phyloP scores from a whole-genome alignment of 2,797 vertebrate species.

The Luscinia luscinia region DNA sequence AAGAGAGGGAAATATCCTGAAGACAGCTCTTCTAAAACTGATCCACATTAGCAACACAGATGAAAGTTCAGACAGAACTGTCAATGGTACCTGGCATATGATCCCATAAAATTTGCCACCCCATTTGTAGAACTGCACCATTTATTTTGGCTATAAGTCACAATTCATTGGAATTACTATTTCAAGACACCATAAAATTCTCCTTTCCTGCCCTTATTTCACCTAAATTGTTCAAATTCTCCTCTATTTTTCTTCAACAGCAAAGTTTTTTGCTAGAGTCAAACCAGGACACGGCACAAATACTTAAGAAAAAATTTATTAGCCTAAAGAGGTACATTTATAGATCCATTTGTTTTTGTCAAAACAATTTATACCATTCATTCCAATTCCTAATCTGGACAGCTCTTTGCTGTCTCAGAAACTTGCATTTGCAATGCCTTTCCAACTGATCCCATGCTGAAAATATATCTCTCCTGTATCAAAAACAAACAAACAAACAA shows the following conservation, averaged over 20 bases:
- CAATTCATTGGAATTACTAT: background rate
- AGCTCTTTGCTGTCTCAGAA: conserved; percentile 1
- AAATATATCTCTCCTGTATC: background rate
- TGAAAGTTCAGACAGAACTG: background rate
- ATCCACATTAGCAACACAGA: background rate
- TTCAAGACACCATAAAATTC: background rate
- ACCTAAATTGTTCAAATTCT: background rate
- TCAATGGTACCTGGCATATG: background rate
- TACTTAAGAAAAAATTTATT: background rate
- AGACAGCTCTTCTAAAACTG: background rate
- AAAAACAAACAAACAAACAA: background rate
- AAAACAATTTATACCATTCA: background rate
- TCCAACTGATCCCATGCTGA: background rate
- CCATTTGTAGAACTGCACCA: background rate
- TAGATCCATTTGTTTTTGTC: conserved; percentile 5
- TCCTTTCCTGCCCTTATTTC: background rate
- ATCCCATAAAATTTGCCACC: background rate
- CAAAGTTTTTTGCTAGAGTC: background rate
- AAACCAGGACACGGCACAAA: background rate
- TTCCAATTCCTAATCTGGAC: background rate
- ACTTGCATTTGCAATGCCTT: background rate
- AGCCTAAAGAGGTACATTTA: background rate
- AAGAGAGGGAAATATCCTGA: background rate
- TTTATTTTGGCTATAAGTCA: background rate
- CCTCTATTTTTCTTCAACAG: background rate